Evolutionary conservation across 1,140 invertebrate species (phyloP), one percentile per base, ranked within the genome.

Genomic region (Yoshiicerus persimilis): DNA sequence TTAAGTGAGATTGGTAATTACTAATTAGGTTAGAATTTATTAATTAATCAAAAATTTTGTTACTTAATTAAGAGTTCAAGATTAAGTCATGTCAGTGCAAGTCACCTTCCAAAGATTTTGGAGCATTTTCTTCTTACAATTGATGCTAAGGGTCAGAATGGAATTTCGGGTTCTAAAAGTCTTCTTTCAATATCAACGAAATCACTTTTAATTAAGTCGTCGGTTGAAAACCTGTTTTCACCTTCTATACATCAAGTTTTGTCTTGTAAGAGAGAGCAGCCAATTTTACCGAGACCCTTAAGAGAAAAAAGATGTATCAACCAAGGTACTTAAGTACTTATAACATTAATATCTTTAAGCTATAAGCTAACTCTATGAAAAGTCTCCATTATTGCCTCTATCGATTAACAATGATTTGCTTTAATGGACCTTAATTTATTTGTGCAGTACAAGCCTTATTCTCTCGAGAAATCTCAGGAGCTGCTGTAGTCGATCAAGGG

Each of bases 401-500:
- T 70, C 4, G 8, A 36, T 38, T 83, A 27, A 47, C 23, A n/a
- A 84, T 1, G 80, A 39, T 39, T n/a, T 83, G 36, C 34, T n/a
- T 20, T n/a, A 83, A 39, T 38, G 16, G 38, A 9, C 8, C 4
- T 34, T 85, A 32, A 34, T 87, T 83, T 34, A 83, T 89, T 86
- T 89, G 91, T 92, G 64, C 89, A 96, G 96, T 94, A 84, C 94
- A 94, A 92, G 94, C 96, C 87, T 91, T 96, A 88, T 93, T 93
- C 92, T 96, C 96, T 87, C 92, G 96, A 91, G 93, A 97, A 93
- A 92, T 94, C 93, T 95, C 93, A 90, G 95, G 95, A 30, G 20
- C 30, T n/a, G 92, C 95, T 84, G 89, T 95, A 84, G 93, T 94
- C 89, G 92, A 95, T 90, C 93, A 93, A 80, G 93, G 95, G 91